Percentiles rank a stretch among this genome's conserved stretches.
Conservation (phyloP, 1,140 invertebrate species). For the Pseudomyrmex pallidus region DNA sequence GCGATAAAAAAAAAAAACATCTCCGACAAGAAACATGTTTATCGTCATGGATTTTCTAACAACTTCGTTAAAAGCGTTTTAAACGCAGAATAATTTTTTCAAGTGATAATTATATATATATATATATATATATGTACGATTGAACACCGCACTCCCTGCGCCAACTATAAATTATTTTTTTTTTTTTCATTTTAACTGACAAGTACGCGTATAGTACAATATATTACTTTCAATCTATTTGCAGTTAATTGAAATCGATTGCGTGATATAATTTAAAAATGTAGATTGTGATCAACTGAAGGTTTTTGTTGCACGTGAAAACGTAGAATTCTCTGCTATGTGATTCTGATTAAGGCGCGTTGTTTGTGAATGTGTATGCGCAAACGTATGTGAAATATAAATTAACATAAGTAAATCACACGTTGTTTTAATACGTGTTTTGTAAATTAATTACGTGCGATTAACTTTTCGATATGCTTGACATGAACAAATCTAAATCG, state of each 20-base stretch:
- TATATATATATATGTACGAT: too few species aligned
- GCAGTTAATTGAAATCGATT: conserved; percentile 26
- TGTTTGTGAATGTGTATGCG: too few species aligned
- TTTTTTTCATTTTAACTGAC: neutral
- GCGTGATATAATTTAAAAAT: conserved; percentile 27
- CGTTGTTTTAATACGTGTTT: too few species aligned
- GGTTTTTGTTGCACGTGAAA: conserved; percentile 39
- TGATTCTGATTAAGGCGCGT: too few species aligned
- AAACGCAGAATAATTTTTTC: neutral
- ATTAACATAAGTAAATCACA: too few species aligned
- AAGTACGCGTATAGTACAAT: too few species aligned
- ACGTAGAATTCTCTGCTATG: conserved; percentile 10
- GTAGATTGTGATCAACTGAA: neutral
- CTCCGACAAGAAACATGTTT: neutral
- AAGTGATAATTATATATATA: too few species aligned
- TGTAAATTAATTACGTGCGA: too few species aligned
- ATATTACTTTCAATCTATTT: neutral
- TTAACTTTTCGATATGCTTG: too few species aligned
- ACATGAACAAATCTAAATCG: neutral
- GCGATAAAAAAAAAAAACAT: neutral
- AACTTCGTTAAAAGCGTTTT: neutral
- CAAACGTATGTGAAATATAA: too few species aligned
- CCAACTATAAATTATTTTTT: neutral
- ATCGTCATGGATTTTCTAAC: neutral
- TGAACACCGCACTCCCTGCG: neutral